These are phyloP conservation scores for Elephas maximus DNA, from an alignment of 2,113 vertebrate genomes.

Conservation along the genomic window DNA sequence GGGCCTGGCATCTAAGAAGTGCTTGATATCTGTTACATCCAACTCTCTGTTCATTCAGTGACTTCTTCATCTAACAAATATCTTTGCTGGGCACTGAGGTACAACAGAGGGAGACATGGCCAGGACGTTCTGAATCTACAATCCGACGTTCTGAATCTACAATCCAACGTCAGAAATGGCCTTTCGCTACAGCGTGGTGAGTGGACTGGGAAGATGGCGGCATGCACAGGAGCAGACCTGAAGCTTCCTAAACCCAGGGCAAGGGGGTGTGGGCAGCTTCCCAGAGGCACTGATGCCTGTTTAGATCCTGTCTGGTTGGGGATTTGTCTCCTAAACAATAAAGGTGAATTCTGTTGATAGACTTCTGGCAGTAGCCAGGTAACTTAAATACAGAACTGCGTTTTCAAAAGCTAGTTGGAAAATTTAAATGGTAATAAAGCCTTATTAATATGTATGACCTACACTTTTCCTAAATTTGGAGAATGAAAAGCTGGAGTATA, in stretches of 20 bases:
- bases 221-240: not conserved
- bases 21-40: not conserved
- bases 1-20: not conserved
- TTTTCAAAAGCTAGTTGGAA: conserved; percentile 56
- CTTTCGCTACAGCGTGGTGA: not conserved
- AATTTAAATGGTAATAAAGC: conserved; percentile 61
- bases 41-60: not conserved
- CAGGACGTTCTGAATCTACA: not conserved
- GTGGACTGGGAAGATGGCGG: not conserved
- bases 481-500: conserved; percentile 57
- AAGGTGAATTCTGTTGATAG: not conserved
- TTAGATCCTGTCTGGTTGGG: not conserved
- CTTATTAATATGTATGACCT: conserved; percentile 72
- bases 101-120: not conserved
- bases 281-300: not conserved
- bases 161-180: not conserved
- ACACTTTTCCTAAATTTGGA: conserved; percentile 59
- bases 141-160: not conserved
- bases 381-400: conserved; percentile 18
- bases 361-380: not conserved
- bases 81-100: not conserved
- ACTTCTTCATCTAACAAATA: not conserved
- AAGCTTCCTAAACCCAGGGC: not conserved
- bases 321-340: not conserved
- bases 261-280: not conserved